Percentiles rank a stretch among this genome's conserved stretches.
These are phyloP conservation scores for Nannoperca australis DNA, from an alignment of 2,797 vertebrate genomes.

Conservation along the genomic window DNA sequence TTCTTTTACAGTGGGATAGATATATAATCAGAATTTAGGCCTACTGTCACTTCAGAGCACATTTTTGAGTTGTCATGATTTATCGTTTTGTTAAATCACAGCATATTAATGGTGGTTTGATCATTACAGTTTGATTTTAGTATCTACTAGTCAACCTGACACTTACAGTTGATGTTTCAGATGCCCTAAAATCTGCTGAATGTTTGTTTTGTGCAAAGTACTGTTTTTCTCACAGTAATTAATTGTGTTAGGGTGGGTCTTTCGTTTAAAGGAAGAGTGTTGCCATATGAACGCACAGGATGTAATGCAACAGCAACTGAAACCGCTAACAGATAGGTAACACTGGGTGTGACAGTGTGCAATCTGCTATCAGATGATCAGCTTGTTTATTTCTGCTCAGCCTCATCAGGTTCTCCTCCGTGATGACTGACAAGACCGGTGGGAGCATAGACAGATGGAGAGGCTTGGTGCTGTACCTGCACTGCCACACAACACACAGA, in stretches of 20 bases:
- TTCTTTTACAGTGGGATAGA: neutral
- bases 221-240: fast-evolving
- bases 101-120: neutral
- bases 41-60: neutral
- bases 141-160: neutral
- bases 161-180: too few species aligned
- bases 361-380: slow-evolving; percentile 6
- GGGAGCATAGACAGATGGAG: slow-evolving; percentile 29
- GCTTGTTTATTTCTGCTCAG: slow-evolving; percentile 22
- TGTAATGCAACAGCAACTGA: slow-evolving; percentile 64
- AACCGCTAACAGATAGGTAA: slow-evolving; percentile 16
- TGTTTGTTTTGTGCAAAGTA: neutral
- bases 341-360: slow-evolving; percentile 36
- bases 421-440: neutral
- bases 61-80: neutral
- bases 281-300: slow-evolving; percentile 51
- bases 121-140: neutral
- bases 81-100: neutral
- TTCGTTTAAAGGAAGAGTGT: slow-evolving; percentile 33
- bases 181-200: neutral
- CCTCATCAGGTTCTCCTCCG: slow-evolving; percentile 5
- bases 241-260: slow-evolving; percentile 26
- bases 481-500: neutral
- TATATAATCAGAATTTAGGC: neutral
- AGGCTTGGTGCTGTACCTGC: neutral